phyloP scores from a whole-genome alignment of 2,113 vertebrate species.

The Carassius carassius region DNA sequence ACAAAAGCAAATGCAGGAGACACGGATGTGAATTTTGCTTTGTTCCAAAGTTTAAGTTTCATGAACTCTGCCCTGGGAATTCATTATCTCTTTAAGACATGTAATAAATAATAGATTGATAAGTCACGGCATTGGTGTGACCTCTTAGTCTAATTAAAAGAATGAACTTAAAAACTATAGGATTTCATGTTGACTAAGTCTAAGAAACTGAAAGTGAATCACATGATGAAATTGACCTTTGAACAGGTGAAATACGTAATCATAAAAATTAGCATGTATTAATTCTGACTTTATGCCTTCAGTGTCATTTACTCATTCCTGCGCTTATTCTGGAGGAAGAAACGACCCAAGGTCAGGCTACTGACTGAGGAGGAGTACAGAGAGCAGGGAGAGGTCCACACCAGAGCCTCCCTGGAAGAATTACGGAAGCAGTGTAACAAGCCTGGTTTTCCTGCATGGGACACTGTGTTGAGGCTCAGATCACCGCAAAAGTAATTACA shows the following conservation, averaged over 20 bases:
- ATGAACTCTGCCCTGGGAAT: no score
- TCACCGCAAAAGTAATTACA: slow-evolving; percentile 73
- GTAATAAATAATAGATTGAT: no score
- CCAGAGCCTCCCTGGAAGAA: slow-evolving; percentile 74
- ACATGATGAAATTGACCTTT: not conserved
- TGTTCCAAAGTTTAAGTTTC: no score
- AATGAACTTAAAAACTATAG: no score
- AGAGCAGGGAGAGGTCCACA: slow-evolving; percentile 77
- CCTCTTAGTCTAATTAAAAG: no score
- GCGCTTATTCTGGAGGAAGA: slow-evolving; percentile 46
- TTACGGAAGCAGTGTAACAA: slow-evolving; percentile 74
- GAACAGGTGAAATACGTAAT: not conserved
- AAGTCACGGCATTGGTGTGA: not conserved
- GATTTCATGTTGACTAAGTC: no score
- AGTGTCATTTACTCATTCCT: slow-evolving; percentile 64
- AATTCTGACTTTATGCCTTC: not conserved
- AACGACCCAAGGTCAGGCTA: slow-evolving; percentile 50
- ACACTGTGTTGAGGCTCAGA: slow-evolving; percentile 75
- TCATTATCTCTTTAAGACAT: no score
- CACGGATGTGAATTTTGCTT: no score
- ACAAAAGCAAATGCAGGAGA: no score
- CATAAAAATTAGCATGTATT: not conserved
- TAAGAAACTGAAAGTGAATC: not conserved
- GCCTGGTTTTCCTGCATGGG: slow-evolving; percentile 78
- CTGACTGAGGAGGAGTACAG: slow-evolving; percentile 82